A percentile compares a stretch with the other conserved stretches of the same genome.
These are phyloP conservation scores for Petrocephalus schoutedeni DNA, from an alignment of 2,797 vertebrate genomes.

Conservation along the genomic window DNA sequence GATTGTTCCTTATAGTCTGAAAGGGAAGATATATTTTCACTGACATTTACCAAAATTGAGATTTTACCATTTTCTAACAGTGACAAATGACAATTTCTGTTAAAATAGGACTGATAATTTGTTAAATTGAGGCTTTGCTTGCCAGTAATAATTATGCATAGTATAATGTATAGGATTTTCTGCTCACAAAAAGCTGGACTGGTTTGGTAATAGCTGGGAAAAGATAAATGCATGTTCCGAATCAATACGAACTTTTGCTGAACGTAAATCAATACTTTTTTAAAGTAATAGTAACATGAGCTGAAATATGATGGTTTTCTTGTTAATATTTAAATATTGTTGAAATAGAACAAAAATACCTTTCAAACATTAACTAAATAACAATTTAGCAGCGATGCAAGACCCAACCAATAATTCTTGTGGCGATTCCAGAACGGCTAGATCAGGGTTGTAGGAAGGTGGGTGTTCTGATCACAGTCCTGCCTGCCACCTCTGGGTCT, in stretches of 20 bases:
- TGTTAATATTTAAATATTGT: constrained; percentile 7
- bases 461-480: background rate
- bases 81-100: background rate
- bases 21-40: background rate
- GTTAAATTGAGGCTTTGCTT: background rate
- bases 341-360: background rate
- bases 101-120: constrained; percentile 5
- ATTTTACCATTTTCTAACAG: background rate
- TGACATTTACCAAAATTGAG: background rate
- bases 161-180: background rate
- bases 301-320: constrained; percentile 7
- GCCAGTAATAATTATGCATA: background rate
- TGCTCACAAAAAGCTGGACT: background rate
- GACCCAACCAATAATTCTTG: background rate
- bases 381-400: background rate
- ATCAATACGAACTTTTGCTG: constrained; percentile 8
- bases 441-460: background rate
- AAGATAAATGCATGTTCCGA: background rate
- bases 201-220: background rate
- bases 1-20: background rate
- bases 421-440: background rate
- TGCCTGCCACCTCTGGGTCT: background rate
- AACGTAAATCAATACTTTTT: constrained; percentile 11
- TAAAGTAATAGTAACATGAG: background rate
- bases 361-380: constrained; percentile 2